Evolutionary conservation across 2,113 vertebrate genomes (phyloP), one percentile per base, ranked within the genome.

Genomic region (Mixornis gularis): DNA sequence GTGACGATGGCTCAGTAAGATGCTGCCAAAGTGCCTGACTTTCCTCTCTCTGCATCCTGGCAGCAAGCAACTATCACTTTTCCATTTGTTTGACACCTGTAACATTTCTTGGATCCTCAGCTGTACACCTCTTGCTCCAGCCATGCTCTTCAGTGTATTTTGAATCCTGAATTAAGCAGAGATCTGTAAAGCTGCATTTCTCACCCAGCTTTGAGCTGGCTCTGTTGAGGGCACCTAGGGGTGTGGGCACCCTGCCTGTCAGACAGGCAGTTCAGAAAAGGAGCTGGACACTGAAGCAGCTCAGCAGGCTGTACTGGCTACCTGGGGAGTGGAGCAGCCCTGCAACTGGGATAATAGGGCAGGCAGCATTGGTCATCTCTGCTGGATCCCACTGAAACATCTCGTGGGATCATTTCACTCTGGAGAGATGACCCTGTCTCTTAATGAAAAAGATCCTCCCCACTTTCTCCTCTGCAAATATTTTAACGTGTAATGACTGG

Each of bases 141-240:
- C 5, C 19, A 44, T 7, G 9, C 49, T 49, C 24, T 40, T 49
- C 48, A 29, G 25, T 22, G 48, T 22, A 16, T 78, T 68, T 69
- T 58, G 27, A n/a, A 36, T 22, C 25, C 1, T 43, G 40, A 41
- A 18, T 46, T 44, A 29, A 0, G 2, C 17, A 70, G 56, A n/a
- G 9, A 4, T 38, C n/a, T 30, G 17, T 46, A 62, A 58, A 62
- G 9, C 30, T 66, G 26, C 21, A 38, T 76, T 66, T 71, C 43
- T 53, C 27, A 19, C 0, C 0, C 34, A 74, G 29, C 22, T 64
- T 18, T 2, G 3, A 56, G 22, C 13, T 5, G 2, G 32, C 19
- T 29, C 30, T 49, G 34, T 34, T 0, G 3, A 68, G 7, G 18
- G 9, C 13, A 24, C 0, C 0, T 0, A 4, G 21, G 18, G 6